A percentile compares a stretch with the other conserved stretches of the same genome.
These are phyloP conservation scores for Archips xylosteana DNA, from an alignment of 2,888 invertebrate genomes.

Conservation along the genomic window DNA sequence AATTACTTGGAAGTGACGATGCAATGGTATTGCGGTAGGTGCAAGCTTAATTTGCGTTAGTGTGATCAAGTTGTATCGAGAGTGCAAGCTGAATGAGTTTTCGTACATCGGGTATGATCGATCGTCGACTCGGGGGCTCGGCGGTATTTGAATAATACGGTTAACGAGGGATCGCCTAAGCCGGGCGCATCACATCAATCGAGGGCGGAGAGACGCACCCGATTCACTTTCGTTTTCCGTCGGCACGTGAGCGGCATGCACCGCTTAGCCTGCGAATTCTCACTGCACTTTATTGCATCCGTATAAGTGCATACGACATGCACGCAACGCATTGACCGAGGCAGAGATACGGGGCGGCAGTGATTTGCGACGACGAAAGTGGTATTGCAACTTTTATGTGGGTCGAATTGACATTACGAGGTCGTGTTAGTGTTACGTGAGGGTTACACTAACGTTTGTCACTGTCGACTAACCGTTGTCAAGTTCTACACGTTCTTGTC, in stretches of 20 bases:
- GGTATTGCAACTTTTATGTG: slow-evolving; percentile 84
- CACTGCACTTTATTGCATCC: slow-evolving; percentile 81
- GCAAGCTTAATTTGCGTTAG: slow-evolving; percentile 52
- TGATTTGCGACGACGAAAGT: slow-evolving; percentile 85
- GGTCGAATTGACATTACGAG: slow-evolving; percentile 73
- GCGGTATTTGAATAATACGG: slow-evolving; percentile 79
- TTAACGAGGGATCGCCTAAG: slow-evolving; percentile 76
- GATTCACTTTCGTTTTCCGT: slow-evolving; percentile 81
- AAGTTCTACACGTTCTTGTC: slow-evolving; percentile 31
- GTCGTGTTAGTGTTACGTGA: slow-evolving; percentile 79
- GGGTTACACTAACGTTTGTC: slow-evolving; percentile 43
- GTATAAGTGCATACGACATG: slow-evolving; percentile 83
- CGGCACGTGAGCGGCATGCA: slow-evolving; percentile 80
- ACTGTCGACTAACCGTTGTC: slow-evolving; percentile 26
- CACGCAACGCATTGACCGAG: slow-evolving; percentile 84
- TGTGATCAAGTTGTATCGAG: slow-evolving; percentile 59
- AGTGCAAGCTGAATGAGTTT: slow-evolving; percentile 57
- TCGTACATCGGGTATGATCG: slow-evolving; percentile 60
- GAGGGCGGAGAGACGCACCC: slow-evolving; percentile 79
- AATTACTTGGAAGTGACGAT: slow-evolving; percentile 6
- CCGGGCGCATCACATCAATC: slow-evolving; percentile 78
- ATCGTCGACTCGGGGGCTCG: slow-evolving; percentile 57
- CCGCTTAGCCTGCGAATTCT: slow-evolving; percentile 79
- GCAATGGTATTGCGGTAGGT: slow-evolving; percentile 43
- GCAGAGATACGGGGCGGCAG: slow-evolving; percentile 78